A percentile compares a stretch with the other conserved stretches of the same genome.
phyloP scores from a whole-genome alignment of 2,797 vertebrate species.

The Gallinago solitaria region DNA sequence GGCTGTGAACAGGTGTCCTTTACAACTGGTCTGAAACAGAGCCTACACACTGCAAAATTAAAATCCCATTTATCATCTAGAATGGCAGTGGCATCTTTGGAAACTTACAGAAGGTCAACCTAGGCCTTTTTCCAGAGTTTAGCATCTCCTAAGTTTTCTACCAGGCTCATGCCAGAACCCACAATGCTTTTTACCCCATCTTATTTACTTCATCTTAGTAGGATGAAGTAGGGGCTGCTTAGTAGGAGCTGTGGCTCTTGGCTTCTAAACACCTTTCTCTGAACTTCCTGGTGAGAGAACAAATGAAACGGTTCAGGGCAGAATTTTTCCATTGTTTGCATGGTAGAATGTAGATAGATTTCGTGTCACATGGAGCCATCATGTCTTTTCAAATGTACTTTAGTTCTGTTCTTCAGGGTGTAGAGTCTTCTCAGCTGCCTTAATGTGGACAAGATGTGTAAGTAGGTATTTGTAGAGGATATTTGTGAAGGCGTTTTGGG shows the following conservation, averaged over 20 bases:
- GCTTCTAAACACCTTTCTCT: neutral
- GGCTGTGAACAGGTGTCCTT: neutral
- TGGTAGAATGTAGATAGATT: neutral
- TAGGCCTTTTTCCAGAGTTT: neutral
- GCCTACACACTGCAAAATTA: neutral
- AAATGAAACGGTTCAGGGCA: neutral
- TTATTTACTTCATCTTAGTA: neutral
- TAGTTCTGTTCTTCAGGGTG: neutral
- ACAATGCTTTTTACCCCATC: neutral
- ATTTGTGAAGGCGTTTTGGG: neutral
- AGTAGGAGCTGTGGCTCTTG: neutral
- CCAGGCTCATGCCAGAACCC: neutral
- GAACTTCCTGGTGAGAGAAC: neutral
- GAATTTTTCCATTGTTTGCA: neutral
- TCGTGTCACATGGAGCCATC: neutral
- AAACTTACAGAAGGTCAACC: neutral
- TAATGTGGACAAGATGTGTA: neutral
- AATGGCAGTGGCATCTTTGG: neutral
- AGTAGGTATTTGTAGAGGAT: neutral
- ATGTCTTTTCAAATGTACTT: neutral
- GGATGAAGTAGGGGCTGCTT: neutral
- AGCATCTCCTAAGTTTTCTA: neutral
- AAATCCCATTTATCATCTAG: neutral
- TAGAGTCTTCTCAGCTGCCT: neutral
- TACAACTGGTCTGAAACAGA: neutral